phyloP scores from a whole-genome alignment of 2,113 vertebrate genomes.

The Emberiza fucata region DNA sequence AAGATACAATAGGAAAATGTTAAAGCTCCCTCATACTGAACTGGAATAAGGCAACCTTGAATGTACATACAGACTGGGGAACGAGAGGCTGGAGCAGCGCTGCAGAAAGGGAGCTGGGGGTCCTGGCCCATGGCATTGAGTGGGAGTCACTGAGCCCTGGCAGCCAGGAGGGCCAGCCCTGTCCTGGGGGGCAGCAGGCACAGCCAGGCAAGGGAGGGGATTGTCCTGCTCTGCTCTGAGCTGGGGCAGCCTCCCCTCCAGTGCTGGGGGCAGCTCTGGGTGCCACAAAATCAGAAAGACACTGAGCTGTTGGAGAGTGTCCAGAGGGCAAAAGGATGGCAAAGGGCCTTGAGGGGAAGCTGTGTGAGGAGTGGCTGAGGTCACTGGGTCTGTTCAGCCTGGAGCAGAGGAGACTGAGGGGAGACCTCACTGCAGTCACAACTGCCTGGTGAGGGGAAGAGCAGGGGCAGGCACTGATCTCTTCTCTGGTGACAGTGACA shows the following conservation, averaged over 20 bases:
- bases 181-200: not conserved
- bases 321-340: not conserved
- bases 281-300: not conserved
- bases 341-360: not conserved
- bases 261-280: not conserved
- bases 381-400: not conserved
- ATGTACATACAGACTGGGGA: not conserved
- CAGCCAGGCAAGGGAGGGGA: not conserved
- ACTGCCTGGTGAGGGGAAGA: fast-evolving
- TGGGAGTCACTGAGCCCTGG: not conserved
- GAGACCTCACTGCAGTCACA: too few relatives aligned
- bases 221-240: not conserved
- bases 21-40: not conserved
- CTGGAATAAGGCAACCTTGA: not conserved
- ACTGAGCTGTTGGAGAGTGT: not conserved
- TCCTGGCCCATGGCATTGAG: not conserved
- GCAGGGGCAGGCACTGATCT: not conserved
- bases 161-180: not conserved
- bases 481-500: not conserved
- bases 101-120: not conserved
- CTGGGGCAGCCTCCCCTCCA: not conserved
- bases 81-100: fast-evolving
- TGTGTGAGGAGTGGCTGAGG: not conserved
- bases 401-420: not conserved
- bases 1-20: not conserved